phyloP scores from a whole-genome alignment of 2,888 invertebrate species.

The Apamea monoglypha region DNA sequence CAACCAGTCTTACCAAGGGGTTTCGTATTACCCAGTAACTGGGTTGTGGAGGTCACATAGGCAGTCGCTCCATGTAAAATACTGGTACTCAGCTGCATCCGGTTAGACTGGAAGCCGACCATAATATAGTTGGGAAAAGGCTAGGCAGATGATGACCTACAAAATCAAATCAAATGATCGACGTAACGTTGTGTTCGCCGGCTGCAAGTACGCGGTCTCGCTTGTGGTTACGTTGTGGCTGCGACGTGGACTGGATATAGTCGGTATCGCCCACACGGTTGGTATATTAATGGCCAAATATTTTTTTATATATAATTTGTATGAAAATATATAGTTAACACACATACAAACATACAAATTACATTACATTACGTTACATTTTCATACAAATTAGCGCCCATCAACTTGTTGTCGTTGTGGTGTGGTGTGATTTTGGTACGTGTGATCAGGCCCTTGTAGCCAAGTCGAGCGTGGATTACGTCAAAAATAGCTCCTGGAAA shows the following conservation, averaged over 20 bases:
- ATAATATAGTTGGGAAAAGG: too few species aligned
- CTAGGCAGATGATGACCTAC: too few species aligned
- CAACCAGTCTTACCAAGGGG: too few species aligned
- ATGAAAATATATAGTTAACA: too few species aligned
- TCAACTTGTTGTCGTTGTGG: neutral
- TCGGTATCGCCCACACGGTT: neutral
- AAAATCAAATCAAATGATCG: neutral
- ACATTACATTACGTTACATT: too few species aligned
- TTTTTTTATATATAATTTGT: too few species aligned
- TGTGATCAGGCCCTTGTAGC: neutral
- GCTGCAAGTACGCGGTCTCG: neutral
- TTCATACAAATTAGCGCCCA: neutral
- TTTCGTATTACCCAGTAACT: too few species aligned
- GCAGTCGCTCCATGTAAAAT: too few species aligned
- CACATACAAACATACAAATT: too few species aligned
- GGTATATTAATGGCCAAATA: neutral
- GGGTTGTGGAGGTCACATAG: too few species aligned
- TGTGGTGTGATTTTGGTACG: neutral
- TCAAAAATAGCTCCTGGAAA: slow-evolving; percentile 48
- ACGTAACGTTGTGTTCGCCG: neutral
- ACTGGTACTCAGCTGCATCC: too few species aligned
- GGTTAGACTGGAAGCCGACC: too few species aligned
- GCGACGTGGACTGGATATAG: neutral
- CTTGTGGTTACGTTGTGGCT: neutral
- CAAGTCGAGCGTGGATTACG: slow-evolving; percentile 5